Percentiles rank a stretch among this genome's conserved stretches.
phyloP scores from a whole-genome alignment of 2,888 invertebrate species.

The Netelia melanura region DNA sequence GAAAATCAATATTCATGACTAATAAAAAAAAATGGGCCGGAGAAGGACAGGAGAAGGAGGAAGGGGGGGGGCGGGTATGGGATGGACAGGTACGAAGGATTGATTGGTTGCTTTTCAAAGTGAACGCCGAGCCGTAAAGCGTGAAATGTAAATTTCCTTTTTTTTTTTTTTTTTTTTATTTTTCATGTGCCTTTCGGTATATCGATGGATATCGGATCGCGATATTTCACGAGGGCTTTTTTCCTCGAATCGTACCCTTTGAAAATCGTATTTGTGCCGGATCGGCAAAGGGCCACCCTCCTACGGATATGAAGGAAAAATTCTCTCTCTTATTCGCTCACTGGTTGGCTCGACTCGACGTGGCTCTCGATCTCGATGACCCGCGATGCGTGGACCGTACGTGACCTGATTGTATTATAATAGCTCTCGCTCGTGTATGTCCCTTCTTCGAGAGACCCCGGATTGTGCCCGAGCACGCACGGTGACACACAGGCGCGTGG shows the following conservation, averaged over 20 bases:
- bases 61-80: not conserved
- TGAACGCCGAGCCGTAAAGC: not conserved
- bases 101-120: not conserved
- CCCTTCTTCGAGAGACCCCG: too few species aligned
- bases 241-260: not conserved
- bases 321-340: not conserved
- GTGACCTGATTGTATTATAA: conserved; percentile 52
- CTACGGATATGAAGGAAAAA: conserved; percentile 8
- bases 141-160: not conserved
- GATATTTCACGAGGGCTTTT: not conserved
- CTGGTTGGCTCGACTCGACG: not conserved
- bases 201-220: not conserved
- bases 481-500: not conserved
- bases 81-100: not conserved
- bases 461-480: conserved; percentile 18
- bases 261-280: not conserved
- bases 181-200: not conserved
- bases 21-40: not conserved
- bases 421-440: not conserved
- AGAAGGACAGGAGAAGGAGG: not conserved
- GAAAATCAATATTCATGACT: not conserved
- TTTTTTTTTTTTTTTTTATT: too few species aligned
- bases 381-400: conserved; percentile 52
- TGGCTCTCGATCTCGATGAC: conserved; percentile 36
- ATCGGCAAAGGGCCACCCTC: not conserved